Percentiles rank a stretch among this genome's conserved stretches.
Conservation (phyloP, 2,888 invertebrate species). For the Limnephilus lunatus region DNA sequence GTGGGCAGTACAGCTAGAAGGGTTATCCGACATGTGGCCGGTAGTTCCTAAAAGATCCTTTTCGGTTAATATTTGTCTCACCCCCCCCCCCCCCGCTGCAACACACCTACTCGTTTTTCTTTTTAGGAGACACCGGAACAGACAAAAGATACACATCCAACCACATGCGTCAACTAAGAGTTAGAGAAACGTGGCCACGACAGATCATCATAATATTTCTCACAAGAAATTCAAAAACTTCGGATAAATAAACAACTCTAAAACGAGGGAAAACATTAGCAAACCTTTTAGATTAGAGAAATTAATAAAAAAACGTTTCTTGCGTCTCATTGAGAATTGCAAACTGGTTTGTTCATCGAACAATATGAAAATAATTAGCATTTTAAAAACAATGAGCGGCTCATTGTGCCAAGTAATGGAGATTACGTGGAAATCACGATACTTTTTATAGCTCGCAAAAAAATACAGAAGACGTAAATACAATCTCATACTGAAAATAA, state of each 20-base stretch:
- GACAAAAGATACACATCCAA: not conserved
- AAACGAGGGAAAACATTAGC: not conserved
- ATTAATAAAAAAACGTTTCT: not conserved
- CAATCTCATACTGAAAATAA: not conserved
- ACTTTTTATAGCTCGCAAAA: not conserved
- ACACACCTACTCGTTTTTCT: not conserved
- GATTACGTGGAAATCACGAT: not conserved
- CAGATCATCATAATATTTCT: too few relatives aligned
- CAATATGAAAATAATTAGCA: not conserved
- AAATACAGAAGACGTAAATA: not conserved
- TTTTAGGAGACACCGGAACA: constrained; percentile 24
- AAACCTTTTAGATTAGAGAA: not conserved
- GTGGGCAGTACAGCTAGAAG: not conserved
- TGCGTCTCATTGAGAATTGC: not conserved
- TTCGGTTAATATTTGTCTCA: not conserved
- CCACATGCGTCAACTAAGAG: not conserved
- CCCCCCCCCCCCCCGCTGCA: not conserved
- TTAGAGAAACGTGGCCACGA: not conserved
- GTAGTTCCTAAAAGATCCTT: not conserved
- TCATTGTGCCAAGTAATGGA: not conserved
- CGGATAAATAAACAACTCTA: not conserved
- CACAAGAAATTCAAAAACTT: not conserved
- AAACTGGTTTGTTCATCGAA: not conserved
- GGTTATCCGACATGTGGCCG: not conserved
- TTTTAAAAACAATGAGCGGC: not conserved